Evolutionary conservation across 2,797 vertebrate species (phyloP).

Genomic region (Varecia variegata): DNA sequence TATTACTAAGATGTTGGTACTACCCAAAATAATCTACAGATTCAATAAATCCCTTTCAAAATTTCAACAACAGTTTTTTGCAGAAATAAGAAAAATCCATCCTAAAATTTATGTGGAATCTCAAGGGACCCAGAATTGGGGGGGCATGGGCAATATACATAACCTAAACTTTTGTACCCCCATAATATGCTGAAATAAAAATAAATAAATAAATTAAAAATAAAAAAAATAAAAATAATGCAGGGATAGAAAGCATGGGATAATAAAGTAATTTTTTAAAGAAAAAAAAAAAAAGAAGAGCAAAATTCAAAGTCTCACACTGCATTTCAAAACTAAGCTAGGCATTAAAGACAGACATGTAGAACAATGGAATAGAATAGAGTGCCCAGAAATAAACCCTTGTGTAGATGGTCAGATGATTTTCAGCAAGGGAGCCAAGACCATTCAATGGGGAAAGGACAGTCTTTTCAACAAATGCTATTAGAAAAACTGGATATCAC

Average conservation of each 20-base stretch:
- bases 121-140: not conserved
- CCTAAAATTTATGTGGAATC: not conserved
- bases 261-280: too few species aligned
- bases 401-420: not conserved
- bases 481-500: not conserved
- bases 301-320: not conserved
- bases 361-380: not conserved
- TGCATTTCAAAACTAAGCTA: not conserved
- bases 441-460: not conserved
- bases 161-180: too few species aligned
- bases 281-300: not conserved
- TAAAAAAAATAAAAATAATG: too few species aligned
- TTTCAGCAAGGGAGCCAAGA: not conserved
- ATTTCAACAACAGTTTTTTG: not conserved
- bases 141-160: too few species aligned
- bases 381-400: not conserved
- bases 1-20: not conserved
- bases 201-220: too few species aligned
- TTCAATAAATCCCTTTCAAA: not conserved
- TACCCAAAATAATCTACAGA: not conserved
- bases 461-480: not conserved
- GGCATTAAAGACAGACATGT: not conserved
- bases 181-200: too few species aligned
- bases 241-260: too few species aligned
- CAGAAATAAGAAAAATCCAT: not conserved